Evolutionary conservation across 2,888 invertebrate genomes (phyloP).

Genomic region (Leucoptera coffeella): DNA sequence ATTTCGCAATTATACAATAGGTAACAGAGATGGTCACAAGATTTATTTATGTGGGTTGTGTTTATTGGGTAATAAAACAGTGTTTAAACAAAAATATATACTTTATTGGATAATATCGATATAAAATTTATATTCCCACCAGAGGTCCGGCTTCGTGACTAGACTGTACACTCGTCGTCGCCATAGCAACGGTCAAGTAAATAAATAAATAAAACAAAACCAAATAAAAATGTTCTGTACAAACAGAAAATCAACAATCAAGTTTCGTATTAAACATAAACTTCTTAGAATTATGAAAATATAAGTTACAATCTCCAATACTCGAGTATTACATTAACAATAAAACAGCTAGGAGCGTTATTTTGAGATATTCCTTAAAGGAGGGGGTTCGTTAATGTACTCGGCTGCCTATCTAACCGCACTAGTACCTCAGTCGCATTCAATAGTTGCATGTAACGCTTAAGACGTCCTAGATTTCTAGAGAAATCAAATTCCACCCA

Average conservation of each 20-base stretch:
- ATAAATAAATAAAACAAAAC: too few relatives aligned
- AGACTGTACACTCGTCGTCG: conserved; percentile 50
- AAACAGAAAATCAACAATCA: conserved; percentile 49
- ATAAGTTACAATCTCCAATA: conserved; percentile 47
- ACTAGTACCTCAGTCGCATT: too few relatives aligned
- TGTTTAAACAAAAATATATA: conserved; percentile 43
- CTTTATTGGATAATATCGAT: conserved; percentile 21
- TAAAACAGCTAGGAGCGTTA: conserved; percentile 34
- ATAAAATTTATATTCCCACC: conserved; percentile 19
- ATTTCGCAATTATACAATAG: too few relatives aligned
- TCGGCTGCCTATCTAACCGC: too few relatives aligned
- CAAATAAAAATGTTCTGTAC: too few relatives aligned
- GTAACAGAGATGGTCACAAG: too few relatives aligned
- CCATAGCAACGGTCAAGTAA: conserved; percentile 32
- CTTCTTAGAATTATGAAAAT: conserved; percentile 27
- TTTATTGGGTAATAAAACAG: conserved; percentile 25
- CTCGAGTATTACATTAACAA: conserved; percentile 51
- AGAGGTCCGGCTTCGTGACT: conserved; percentile 45
- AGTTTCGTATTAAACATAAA: conserved; percentile 43
- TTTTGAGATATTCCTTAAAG: conserved; percentile 29
- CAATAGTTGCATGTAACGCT: too few relatives aligned
- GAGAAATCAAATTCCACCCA: too few relatives aligned
- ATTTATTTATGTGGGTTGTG: too few relatives aligned
- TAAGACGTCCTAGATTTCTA: too few relatives aligned
- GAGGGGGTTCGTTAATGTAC: too few relatives aligned